A percentile compares a stretch with the other conserved stretches of the same genome.
phyloP scores from a whole-genome alignment of 2,113 vertebrate species.

The Petrocephalus zakoni region DNA sequence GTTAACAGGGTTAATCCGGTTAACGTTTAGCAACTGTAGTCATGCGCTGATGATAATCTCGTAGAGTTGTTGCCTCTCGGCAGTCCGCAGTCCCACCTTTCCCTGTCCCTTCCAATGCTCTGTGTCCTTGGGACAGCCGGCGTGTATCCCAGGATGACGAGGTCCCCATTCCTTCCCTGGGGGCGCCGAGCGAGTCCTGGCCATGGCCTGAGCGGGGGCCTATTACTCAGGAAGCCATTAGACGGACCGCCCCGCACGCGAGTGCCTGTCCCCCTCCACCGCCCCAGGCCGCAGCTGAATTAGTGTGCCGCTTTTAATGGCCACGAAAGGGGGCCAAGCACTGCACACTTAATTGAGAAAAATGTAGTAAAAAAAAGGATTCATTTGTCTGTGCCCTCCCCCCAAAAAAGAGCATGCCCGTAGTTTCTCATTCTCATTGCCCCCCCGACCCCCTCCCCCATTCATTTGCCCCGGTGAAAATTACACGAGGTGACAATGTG shows the following conservation, averaged over 20 bases:
- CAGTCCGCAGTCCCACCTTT: neutral
- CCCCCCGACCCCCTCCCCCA: slow-evolving; percentile 20
- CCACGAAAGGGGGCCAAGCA: slow-evolving; percentile 49
- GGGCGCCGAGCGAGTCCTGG: too few relatives aligned
- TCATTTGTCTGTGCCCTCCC: slow-evolving; percentile 52
- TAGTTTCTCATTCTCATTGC: slow-evolving; percentile 36
- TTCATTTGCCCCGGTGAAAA: slow-evolving; percentile 44
- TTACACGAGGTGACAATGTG: slow-evolving; percentile 51
- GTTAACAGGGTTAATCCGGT: neutral
- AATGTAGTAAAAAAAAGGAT: slow-evolving; percentile 46
- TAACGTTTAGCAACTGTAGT: neutral
- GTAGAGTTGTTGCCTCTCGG: neutral
- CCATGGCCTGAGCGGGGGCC: too few relatives aligned
- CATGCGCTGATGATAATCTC: neutral
- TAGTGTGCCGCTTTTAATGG: slow-evolving; percentile 54
- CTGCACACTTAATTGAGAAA: slow-evolving; percentile 61
- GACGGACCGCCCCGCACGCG: slow-evolving; percentile 11
- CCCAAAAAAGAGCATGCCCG: slow-evolving; percentile 22
- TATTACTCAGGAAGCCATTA: slow-evolving; percentile 5
- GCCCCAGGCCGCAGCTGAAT: neutral
- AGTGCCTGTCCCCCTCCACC: neutral
- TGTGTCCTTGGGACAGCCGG: neutral
- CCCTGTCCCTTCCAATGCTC: neutral
- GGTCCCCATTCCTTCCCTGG: too few relatives aligned
- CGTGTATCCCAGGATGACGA: neutral